Evolutionary conservation across 2,113 vertebrate species (phyloP), one percentile per base, ranked within the genome.

Genomic region (Oreotragus oreotragus): DNA sequence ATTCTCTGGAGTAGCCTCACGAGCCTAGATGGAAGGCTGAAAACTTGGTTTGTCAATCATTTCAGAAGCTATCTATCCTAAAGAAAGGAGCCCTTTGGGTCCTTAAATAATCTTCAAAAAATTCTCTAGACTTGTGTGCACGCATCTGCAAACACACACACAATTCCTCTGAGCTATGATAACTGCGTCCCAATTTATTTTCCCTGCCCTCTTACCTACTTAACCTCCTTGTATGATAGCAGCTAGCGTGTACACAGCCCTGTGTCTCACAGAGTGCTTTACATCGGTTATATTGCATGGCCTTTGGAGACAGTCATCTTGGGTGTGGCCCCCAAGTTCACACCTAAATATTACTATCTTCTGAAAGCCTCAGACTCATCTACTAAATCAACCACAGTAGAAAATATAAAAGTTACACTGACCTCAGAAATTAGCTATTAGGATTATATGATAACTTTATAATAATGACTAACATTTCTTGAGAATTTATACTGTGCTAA

Each of bases 401-500:
- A 91, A 70, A 36, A 87, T 27, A 13, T 84, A 43, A 62, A 70
- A 58, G 5, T n/a, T 28, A 86, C n/a, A 19, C 10, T 36, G 33
- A 64, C n/a, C 21, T 80, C 49, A 55, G 23, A 47, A 84, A 91
- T 81, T 60, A n/a, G 23, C 53, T 64, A 2, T 73, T 80, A 87
- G 62, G 28, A 27, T 89, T 86, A 77, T 91, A 79, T 80, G 15
- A 80, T 57, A 88, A 70, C 93, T 21, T 57, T 83, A 17, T 15
- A 88, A 55, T 55, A 58, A 36, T 70, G 11, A 62, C 13, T 89
- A 86, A 55, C 12, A 91, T 53, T 83, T 58, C 30, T 60, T 88
- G 9, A 96, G 27, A 97, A 45, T 51, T 55, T 43, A 30, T 96
- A 83, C 33, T 45, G 1, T 85, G 43, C 5, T 25, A 55, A 49